Evolutionary conservation across 2,797 vertebrate species (phyloP).

Genomic region (Phyllotis vaccarum): DNA sequence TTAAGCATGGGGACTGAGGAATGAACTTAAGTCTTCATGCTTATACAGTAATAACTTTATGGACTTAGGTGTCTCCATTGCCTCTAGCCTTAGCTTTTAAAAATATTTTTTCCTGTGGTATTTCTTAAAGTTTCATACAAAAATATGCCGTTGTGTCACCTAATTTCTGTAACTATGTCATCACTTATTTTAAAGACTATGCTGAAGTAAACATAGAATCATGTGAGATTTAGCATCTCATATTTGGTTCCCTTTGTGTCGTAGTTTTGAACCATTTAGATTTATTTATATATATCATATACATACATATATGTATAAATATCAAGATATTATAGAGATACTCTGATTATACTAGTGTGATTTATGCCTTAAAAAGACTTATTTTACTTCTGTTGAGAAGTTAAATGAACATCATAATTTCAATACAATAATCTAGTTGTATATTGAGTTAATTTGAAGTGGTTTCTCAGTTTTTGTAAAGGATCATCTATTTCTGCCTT

Average conservation of each 20-base stretch:
- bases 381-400: not conserved
- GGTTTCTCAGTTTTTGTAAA: constrained; percentile 4
- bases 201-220: not conserved
- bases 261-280: not conserved
- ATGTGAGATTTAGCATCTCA: not conserved
- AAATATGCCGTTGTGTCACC: not conserved
- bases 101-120: not conserved
- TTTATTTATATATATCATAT: not conserved
- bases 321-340: not conserved
- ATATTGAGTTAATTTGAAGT: not conserved
- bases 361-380: not conserved
- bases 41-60: not conserved
- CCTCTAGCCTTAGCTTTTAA: not conserved
- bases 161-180: constrained; percentile 12
- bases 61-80: not conserved
- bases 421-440: not conserved
- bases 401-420: not conserved
- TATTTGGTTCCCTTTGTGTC: not conserved
- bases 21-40: not conserved
- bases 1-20: not conserved
- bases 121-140: not conserved
- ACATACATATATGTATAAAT: not conserved
- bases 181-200: constrained; percentile 41
- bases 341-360: not conserved
- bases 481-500: not conserved